These are phyloP conservation scores for Apotomis capreana DNA, from an alignment of 2,888 invertebrate species.

Conservation along the genomic window DNA sequence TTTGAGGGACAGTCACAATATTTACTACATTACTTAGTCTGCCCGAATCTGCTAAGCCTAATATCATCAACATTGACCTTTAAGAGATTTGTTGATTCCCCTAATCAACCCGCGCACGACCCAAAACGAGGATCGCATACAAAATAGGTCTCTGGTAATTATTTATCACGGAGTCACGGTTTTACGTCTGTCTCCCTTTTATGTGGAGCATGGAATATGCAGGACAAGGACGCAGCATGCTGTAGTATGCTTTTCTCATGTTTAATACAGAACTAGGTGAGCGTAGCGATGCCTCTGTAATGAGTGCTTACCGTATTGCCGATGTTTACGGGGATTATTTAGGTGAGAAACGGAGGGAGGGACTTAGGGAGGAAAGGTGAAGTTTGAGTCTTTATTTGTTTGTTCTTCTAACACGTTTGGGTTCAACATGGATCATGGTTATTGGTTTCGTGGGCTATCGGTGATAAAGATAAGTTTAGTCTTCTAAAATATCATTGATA, in stretches of 20 bases:
- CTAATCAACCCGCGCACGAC: slow-evolving; percentile 21
- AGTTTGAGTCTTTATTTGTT: not conserved
- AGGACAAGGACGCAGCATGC: not conserved
- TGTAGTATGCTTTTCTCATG: not conserved
- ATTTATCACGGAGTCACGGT: slow-evolving; percentile 4
- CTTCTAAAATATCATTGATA: too few species aligned
- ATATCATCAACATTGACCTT: slow-evolving; percentile 22
- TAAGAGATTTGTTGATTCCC: slow-evolving; percentile 29
- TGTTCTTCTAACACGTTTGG: not conserved
- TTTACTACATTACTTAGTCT: not conserved
- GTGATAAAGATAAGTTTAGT: too few species aligned
- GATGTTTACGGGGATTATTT: slow-evolving; percentile 3
- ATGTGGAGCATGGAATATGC: not conserved
- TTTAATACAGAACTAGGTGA: not conserved
- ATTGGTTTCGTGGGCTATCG: too few species aligned
- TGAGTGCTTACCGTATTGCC: slow-evolving; percentile 25
- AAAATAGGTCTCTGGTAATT: slow-evolving; percentile 19
- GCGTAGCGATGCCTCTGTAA: slow-evolving; percentile 29
- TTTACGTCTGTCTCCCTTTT: not conserved
- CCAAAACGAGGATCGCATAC: slow-evolving; percentile 28
- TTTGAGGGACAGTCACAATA: not conserved
- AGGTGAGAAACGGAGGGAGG: not conserved
- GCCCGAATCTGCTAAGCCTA: slow-evolving; percentile 12
- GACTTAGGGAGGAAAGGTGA: not conserved
- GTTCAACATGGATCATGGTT: too few species aligned